Evolutionary conservation across 2,113 vertebrate species (phyloP), one percentile per base, ranked within the genome.

Genomic region (Montifringilla adamsi): DNA sequence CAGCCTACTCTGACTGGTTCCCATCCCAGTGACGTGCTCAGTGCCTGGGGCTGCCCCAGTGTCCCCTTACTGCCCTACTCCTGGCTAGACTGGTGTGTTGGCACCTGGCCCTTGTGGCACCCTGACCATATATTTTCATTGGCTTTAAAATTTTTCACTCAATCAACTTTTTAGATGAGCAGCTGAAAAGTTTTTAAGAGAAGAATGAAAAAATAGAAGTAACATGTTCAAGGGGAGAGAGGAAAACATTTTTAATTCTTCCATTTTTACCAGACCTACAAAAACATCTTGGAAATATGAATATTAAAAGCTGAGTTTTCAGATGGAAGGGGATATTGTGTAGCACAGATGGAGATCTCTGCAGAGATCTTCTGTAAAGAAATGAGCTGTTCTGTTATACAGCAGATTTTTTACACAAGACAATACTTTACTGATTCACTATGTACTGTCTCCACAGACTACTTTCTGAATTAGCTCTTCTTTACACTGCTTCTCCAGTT

Each of bases 31-130:
- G 21, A 52, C 2, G 1, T 20, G 11, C 2, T 26, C 21, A 35
- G 0, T 44, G 10, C 13, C 24, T 4, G 12, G 14, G 30, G 10
- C 14, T 79, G 7, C 2, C 11, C 2, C 1, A 0, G 13, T 43
- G 23, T 0, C 6, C 7, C 9, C 16, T 43, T 13, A 10, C 8
- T 84, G 23, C 11, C 18, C 7, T 75, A 10, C 11, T 82, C 19
- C 41, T 58, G 13, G 20, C 33, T 39, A 47, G 11, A 7, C 8
- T 60, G 12, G 2, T 7, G 0, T 21, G 15, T 4, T 53, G 26
- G 24, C 12, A 30, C 3, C 4, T 3, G 2, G 5, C 10, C 6
- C 6, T 78, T 66, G 5, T 37, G 30, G 9, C 10, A 59, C 8
- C 10, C 6, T 22, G 3, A 67, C 5, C 17, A 5, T 11, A 6